These are phyloP conservation scores for Luidia sarsii DNA, from an alignment of 53 echinoderm and acorn worm genomes.

Conservation along the genomic window DNA sequence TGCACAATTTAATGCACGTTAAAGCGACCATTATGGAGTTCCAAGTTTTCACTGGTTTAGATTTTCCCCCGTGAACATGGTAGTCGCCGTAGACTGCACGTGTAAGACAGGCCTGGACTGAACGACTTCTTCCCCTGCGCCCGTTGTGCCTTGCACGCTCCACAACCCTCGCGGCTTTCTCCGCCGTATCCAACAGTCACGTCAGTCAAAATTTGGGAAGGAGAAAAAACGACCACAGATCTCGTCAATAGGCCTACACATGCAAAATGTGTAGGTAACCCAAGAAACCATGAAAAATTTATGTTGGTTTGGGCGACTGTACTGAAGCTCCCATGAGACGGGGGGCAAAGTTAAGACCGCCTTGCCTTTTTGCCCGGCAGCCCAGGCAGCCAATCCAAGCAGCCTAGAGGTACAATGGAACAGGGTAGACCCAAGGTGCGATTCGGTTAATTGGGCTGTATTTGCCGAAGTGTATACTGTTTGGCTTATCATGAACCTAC, in stretches of 20 bases:
- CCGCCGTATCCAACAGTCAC: conserved; percentile 2
- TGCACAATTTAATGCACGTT: too few relatives aligned
- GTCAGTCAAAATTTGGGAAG: conserved; percentile 2
- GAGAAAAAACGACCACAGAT: neutral
- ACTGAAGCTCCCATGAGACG: conserved; percentile 32
- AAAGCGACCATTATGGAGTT: conserved; percentile 27
- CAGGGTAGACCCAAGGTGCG: conserved; percentile 1
- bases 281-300: conserved; percentile 63
- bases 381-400: neutral
- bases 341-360: conserved; percentile 26
- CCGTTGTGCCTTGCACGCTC: conserved; percentile 5
- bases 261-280: conserved; percentile 59
- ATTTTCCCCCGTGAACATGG: conserved; percentile 2
- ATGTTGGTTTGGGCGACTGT: conserved; percentile 55
- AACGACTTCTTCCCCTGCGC: neutral
- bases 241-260: conserved; percentile 48
- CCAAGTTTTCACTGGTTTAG: conserved; percentile 22
- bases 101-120: conserved; percentile 9
- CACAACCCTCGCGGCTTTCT: neutral
- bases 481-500: conserved; percentile 39
- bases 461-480: conserved; percentile 46
- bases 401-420: conserved; percentile 33
- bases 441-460: conserved; percentile 49
- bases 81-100: conserved; percentile 13
- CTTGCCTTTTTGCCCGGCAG: conserved; percentile 46